A percentile compares a stretch with the other conserved stretches of the same genome.
Evolutionary conservation across 2,888 invertebrate genomes (phyloP).

Genomic region (Cosmia pyralina): DNA sequence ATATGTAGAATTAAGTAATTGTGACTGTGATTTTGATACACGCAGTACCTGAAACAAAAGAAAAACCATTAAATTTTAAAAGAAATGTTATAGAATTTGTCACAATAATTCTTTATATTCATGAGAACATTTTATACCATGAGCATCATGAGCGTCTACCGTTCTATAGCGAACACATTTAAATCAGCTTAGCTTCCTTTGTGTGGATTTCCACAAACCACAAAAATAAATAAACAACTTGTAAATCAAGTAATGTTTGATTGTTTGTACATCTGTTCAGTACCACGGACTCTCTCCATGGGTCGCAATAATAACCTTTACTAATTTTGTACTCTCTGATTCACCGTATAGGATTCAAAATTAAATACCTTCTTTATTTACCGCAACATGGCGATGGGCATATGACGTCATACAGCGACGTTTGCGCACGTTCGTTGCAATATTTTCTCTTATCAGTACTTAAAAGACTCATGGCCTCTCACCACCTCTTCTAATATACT

Average conservation of each 20-base stretch:
- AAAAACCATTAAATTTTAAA: background rate
- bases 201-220: background rate
- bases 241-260: conserved; percentile 7
- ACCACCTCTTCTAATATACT: background rate
- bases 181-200: background rate
- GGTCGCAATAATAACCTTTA: background rate
- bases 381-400: background rate
- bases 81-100: background rate
- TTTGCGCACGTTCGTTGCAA: background rate
- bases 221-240: conserved; percentile 8
- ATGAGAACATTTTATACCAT: background rate
- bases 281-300: background rate
- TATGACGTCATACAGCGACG: background rate
- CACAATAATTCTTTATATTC: too few relatives aligned
- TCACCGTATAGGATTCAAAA: background rate
- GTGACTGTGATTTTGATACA: conserved; percentile 18
- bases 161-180: background rate
- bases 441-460: background rate
- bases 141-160: background rate
- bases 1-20: background rate
- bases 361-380: background rate
- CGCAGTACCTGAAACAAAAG: conserved; percentile 38
- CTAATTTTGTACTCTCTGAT: background rate
- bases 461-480: background rate
- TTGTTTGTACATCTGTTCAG: conserved; percentile 24